Conservation (phyloP, 2,888 invertebrate genomes). For the Phytoseiulus persimilis region DNA sequence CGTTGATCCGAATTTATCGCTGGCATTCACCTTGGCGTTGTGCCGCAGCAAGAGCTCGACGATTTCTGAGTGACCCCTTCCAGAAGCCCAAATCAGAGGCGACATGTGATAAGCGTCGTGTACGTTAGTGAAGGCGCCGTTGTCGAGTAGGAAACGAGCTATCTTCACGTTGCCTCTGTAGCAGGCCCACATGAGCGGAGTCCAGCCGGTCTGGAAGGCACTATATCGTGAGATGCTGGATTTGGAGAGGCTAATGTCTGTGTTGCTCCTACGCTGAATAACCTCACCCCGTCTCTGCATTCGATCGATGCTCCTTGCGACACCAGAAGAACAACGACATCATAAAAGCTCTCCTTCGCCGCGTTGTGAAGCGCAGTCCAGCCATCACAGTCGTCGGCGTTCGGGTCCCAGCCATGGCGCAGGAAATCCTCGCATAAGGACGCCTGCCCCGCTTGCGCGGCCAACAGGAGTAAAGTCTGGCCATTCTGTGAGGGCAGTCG, state of each 20-base stretch:
- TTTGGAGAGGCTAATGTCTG: background rate
- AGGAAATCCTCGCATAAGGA: conserved; percentile 75
- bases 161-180: conserved; percentile 72
- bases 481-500: conserved; percentile 64
- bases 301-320: conserved; percentile 78
- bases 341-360: conserved; percentile 74
- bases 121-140: conserved; percentile 84
- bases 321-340: conserved; percentile 69
- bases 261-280: conserved; percentile 47
- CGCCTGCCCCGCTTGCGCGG: conserved; percentile 72
- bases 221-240: background rate
- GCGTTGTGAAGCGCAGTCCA: conserved; percentile 87
- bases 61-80: conserved; percentile 77
- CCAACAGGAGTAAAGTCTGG: conserved; percentile 83
- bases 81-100: conserved; percentile 87
- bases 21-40: conserved; percentile 87
- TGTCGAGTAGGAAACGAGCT: conserved; percentile 67
- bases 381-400: conserved; percentile 80
- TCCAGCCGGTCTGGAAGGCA: conserved; percentile 76
- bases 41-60: conserved; percentile 70
- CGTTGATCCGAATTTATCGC: conserved; percentile 86
- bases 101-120: conserved; percentile 90
- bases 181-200: conserved; percentile 91
- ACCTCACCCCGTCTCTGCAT: conserved; percentile 70
- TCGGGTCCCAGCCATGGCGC: conserved; percentile 81